Evolutionary conservation across 2,113 vertebrate species (phyloP), one percentile per base, ranked within the genome.

Genomic region (Pelecanus crispus): DNA sequence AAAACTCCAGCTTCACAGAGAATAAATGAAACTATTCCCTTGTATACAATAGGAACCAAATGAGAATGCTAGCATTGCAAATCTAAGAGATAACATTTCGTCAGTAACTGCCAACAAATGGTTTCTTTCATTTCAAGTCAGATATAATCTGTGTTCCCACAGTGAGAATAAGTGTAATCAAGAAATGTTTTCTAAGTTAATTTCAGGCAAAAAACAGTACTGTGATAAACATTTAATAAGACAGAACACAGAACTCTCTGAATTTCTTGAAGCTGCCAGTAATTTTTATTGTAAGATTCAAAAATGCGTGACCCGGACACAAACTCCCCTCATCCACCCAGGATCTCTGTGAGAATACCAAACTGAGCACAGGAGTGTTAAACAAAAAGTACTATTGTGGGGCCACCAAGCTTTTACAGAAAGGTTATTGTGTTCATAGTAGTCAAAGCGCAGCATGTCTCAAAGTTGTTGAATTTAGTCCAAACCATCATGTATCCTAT

Each of bases 231-330:
- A 88, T 68, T 93, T 95, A 96, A 81, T 52, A 74, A 93, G 47
- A 81, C 2, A 91, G 87, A 97, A 97, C 89, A 98, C 61, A 97
- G 75, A 91, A 77, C 16, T 83, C 86, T 97, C 73, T 96, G 86
- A 96, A 55, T 96, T 74, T 75, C 42, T 42, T 59, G 82, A 87
- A 94, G 73, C 29, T 94, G 84, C 56, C 79, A 92, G 71, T 36
- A 91, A 81, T 91, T 98, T 97, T 94, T 77, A 73, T 91, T 88
- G 88, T 63, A 73, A 81, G 52, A 70, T 29, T 75, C 34, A 83
- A 53, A 92, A 95, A 82, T 88, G 59, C 88, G 58, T 94, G 93
- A 97, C 86, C 79, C 58, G 3, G 81, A 92, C 81, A 88, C 38
- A 95, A 96, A n/a, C 8, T 7, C 25, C 50, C 49, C 19, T 49